Evolutionary conservation across 2,888 invertebrate genomes (phyloP), one percentile per base, ranked within the genome.

Genomic region (Ormyrus labotus): DNA sequence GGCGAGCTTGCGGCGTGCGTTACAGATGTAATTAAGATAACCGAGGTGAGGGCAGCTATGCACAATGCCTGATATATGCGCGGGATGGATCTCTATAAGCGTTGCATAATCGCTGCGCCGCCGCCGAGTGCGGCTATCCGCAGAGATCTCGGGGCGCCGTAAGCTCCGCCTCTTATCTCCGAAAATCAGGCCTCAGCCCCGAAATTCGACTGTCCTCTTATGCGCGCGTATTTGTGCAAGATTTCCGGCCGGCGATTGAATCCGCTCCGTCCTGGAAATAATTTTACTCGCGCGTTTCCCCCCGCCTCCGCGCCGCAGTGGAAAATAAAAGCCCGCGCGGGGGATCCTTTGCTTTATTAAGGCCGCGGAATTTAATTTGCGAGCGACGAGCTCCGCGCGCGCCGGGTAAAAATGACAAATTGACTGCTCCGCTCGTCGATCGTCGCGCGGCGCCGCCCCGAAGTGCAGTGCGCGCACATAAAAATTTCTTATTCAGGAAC

Each of bases 11-110:
- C 85, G 88, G 89, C 87, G 87, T 89, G 88, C 88, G 89, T 89
- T 90, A 89, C 89, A 89, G 89, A 90, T 89, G 89, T 89, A 89
- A 90, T 90, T 89, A 89, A 90, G 89, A 89, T 90, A 89, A 87
- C 89, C 87, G 89, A 88, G 89, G 89, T 89, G 88, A 88, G 88
- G 87, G 89, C 88, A 88, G 87, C 87, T 88, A 88, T 89, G 87
- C 88, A 89, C 88, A 89, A 88, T 89, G 87, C 83, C 84, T 89
- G 88, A 89, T 89, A 86, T 89, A 88, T 86, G 86, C 85, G 82
- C 50, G 50, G 60, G 58, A 50, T 58, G 50, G 58, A 58, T 70
- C 60, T 70, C 82, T 85, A 84, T 84, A 84, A 83, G 81, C 84
- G 83, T 85, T 85, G 82, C 83, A 84, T 85, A 87, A 86, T 85